Percentiles rank a stretch among this genome's conserved stretches.
Conservation (phyloP, 2,888 invertebrate genomes). For the Heterodera filipjevi region DNA sequence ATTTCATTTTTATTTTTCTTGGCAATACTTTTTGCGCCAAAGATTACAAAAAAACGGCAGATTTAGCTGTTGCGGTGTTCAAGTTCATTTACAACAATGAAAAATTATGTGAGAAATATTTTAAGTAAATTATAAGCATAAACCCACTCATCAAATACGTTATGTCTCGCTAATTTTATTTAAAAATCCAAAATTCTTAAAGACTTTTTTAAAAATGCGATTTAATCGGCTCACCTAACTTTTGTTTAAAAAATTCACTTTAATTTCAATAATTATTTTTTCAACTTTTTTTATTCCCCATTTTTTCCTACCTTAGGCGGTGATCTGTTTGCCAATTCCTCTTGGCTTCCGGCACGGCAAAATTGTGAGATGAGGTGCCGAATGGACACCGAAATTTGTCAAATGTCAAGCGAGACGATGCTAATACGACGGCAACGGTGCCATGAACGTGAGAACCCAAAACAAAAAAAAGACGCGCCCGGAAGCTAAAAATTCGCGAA, state of each 20-base stretch:
- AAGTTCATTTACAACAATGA: constrained; percentile 42
- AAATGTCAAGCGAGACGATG: constrained; percentile 27
- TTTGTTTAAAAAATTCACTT: not conserved
- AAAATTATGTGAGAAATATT: constrained; percentile 33
- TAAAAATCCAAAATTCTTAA: not conserved
- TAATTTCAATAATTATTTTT: not conserved
- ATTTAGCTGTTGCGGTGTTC: constrained; percentile 9
- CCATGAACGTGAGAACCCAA: constrained; percentile 29
- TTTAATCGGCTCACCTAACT: too few relatives aligned
- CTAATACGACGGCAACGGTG: constrained; percentile 37
- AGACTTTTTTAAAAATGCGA: too few relatives aligned
- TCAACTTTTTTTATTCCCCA: not conserved
- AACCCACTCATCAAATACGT: too few relatives aligned
- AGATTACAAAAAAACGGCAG: not conserved
- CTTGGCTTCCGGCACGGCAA: constrained; percentile 47
- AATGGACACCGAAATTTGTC: constrained; percentile 43
- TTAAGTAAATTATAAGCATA: too few relatives aligned
- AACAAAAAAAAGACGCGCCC: not conserved
- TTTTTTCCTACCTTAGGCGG: constrained; percentile 38
- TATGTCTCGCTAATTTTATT: not conserved
- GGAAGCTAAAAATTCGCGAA: not conserved
- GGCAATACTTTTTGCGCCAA: not conserved
- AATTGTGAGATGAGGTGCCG: constrained; percentile 44
- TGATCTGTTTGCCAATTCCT: constrained; percentile 42
- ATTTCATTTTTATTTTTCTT: not conserved